Percentiles rank a stretch among this genome's conserved stretches.
Evolutionary conservation across 2,888 invertebrate species (phyloP).

Genomic region (Diarsia dahlii): DNA sequence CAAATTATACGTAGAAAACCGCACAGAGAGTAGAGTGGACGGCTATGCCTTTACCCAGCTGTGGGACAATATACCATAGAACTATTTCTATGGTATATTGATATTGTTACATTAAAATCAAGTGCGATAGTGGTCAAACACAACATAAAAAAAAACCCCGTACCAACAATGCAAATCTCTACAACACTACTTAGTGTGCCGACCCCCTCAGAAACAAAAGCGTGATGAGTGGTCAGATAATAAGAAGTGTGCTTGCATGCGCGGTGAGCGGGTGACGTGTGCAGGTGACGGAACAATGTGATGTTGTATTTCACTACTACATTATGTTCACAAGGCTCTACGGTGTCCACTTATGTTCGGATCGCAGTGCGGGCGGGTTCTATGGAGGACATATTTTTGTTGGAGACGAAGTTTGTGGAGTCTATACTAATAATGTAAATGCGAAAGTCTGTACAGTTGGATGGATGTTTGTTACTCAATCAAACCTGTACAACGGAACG

Average conservation of each 20-base stretch:
- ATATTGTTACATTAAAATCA: too few species aligned
- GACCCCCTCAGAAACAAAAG: conserved; percentile 50
- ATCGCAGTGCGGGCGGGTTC: conserved; percentile 70
- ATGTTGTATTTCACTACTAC: conserved; percentile 90
- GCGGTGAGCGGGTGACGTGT: conserved; percentile 57
- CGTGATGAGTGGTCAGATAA: conserved; percentile 63
- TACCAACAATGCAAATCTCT: background rate
- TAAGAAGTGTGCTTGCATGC: conserved; percentile 62
- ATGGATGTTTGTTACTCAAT: too few species aligned
- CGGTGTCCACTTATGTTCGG: conserved; percentile 89
- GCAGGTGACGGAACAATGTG: conserved; percentile 88
- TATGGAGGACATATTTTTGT: conserved; percentile 67
- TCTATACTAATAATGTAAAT: too few species aligned
- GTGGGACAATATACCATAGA: too few species aligned
- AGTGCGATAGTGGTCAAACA: background rate
- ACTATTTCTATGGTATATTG: too few species aligned
- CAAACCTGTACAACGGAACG: too few species aligned
- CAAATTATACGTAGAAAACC: too few species aligned
- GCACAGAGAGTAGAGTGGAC: too few species aligned
- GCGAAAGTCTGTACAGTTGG: too few species aligned
- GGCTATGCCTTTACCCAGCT: too few species aligned
- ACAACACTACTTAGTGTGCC: conserved; percentile 5
- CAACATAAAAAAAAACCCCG: background rate
- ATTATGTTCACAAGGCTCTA: conserved; percentile 89
- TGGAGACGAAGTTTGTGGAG: background rate